These are phyloP conservation scores for Macaria liturata DNA, from an alignment of 2,888 invertebrate genomes.

Conservation along the genomic window DNA sequence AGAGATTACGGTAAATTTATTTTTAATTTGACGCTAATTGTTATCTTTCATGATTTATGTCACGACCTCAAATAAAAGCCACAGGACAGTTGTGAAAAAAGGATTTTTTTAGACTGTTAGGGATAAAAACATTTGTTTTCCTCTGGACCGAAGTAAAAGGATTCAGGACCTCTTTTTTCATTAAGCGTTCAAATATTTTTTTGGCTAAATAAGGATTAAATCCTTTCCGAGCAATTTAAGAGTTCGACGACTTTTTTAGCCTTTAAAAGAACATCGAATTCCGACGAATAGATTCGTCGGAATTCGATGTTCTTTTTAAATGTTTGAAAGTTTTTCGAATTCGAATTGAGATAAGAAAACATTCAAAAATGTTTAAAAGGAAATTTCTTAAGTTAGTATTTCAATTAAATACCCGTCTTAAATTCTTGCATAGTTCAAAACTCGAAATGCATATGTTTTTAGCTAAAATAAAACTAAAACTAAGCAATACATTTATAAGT, in stretches of 20 bases:
- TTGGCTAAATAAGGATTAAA: slow-evolving; percentile 6
- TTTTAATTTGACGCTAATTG: slow-evolving; percentile 42
- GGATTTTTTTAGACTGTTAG: slow-evolving; percentile 13
- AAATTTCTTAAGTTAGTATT: no score
- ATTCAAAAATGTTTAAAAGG: no score
- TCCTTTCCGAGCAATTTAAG: slow-evolving; percentile 6
- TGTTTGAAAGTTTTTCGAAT: no score
- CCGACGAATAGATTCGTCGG: no score
- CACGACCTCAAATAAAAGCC: slow-evolving; percentile 21
- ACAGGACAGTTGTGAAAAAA: slow-evolving; percentile 16
- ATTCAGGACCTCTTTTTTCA: slow-evolving; percentile 19
- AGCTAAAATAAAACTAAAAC: no score
- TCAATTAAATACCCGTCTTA: no score
- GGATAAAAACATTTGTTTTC: slow-evolving; percentile 24
- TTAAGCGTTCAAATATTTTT: slow-evolving; percentile 14
- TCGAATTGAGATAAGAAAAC: no score
- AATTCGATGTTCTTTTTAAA: no score
- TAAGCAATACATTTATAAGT: no score
- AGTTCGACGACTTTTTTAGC: slow-evolving; percentile 1
- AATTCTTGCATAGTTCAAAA: no score
- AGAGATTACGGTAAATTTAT: slow-evolving; percentile 46
- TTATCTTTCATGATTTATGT: slow-evolving; percentile 47
- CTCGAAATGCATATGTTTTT: no score
- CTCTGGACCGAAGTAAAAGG: slow-evolving; percentile 11
- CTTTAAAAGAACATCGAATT: no score